These are phyloP conservation scores for Nomada hirtipes DNA, from an alignment of 2,888 invertebrate genomes.

Conservation along the genomic window DNA sequence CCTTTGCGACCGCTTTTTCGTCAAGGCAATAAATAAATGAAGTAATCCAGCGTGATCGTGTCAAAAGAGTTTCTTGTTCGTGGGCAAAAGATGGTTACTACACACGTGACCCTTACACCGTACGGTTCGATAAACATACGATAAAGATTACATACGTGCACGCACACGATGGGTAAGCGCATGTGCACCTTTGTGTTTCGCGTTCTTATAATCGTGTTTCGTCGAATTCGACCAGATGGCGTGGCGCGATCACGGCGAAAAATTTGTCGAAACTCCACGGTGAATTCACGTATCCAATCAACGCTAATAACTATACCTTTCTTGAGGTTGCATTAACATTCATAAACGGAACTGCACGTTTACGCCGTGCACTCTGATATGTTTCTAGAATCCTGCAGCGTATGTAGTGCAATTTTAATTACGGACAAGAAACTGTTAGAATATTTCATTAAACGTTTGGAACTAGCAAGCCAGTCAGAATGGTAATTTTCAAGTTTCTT, in stretches of 20 bases:
- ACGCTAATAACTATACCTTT: neutral
- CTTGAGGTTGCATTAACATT: neutral
- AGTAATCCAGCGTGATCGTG: conserved; percentile 47
- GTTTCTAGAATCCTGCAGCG: neutral
- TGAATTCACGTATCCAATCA: neutral
- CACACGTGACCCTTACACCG: conserved; percentile 50
- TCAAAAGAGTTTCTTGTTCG: conserved; percentile 38
- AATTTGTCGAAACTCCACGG: neutral
- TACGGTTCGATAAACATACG: conserved; percentile 37
- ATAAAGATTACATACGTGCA: conserved; percentile 14
- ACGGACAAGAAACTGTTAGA: neutral
- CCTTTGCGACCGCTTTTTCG: conserved; percentile 42
- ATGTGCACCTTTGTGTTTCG: conserved; percentile 39
- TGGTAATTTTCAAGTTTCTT: too few species aligned
- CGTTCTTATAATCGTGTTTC: conserved; percentile 4
- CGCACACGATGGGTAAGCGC: conserved; percentile 20
- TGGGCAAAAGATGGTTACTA: conserved; percentile 56
- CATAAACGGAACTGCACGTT: neutral
- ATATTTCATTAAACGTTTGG: conserved; percentile 13
- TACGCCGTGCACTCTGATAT: neutral
- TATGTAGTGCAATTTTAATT: neutral
- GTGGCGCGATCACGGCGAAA: neutral
- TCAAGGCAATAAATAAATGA: conserved; percentile 49
- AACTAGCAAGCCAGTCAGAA: too few species aligned
- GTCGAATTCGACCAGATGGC: conserved; percentile 6